A percentile compares a stretch with the other conserved stretches of the same genome.
Evolutionary conservation across 2,113 vertebrate genomes (phyloP).

Genomic region (Herpailurus yagouaroundi): DNA sequence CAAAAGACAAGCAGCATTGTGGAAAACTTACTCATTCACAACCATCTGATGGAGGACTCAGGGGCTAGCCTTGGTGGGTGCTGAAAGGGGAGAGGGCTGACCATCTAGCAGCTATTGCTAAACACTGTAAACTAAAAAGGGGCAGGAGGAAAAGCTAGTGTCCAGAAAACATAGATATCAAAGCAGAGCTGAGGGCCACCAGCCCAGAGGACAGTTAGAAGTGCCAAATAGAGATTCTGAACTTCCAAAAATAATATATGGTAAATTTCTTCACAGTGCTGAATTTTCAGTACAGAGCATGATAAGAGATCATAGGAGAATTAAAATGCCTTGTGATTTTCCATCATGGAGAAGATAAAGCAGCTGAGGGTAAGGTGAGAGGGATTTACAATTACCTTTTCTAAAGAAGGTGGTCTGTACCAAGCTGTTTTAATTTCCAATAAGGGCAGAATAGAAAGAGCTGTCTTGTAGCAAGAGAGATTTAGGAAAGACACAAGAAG

Average conservation of each 20-base stretch:
- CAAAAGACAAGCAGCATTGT: not conserved
- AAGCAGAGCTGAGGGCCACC: not conserved
- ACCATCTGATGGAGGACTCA: not conserved
- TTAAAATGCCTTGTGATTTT: not conserved
- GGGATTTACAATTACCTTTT: not conserved
- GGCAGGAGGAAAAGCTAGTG: not conserved
- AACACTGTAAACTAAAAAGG: not conserved
- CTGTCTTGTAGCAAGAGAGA: not conserved
- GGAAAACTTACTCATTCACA: not conserved
- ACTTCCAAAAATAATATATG: not conserved
- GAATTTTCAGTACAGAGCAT: not conserved
- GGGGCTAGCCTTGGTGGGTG: not conserved
- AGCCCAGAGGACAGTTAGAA: not conserved
- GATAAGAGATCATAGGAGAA: not conserved
- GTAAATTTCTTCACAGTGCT: not conserved
- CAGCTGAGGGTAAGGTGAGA: not conserved
- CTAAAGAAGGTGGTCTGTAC: not conserved
- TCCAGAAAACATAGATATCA: not conserved
- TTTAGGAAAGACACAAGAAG: not conserved
- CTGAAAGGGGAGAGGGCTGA: not conserved
- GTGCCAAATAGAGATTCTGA: not conserved
- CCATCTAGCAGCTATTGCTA: not conserved
- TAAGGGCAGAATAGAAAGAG: not conserved
- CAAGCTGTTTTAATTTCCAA: conserved; percentile 5
- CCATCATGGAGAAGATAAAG: not conserved